Evolutionary conservation across 2,888 invertebrate genomes (phyloP).

Genomic region (Gortyna flavago): DNA sequence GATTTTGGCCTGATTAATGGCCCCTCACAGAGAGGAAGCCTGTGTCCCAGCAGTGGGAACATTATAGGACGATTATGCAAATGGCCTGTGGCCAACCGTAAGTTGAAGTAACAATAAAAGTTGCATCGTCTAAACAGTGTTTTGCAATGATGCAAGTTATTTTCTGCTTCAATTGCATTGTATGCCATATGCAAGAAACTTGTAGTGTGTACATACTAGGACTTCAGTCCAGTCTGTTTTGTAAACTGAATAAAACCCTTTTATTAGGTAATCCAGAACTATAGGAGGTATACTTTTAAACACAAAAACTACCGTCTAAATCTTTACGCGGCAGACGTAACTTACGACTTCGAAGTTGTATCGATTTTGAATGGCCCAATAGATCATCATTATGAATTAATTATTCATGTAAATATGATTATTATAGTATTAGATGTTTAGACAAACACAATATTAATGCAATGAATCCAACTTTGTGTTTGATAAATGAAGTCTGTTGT

Average conservation of each 20-base stretch:
- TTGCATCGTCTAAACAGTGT: neutral
- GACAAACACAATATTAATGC: constrained; percentile 32
- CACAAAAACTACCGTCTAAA: neutral
- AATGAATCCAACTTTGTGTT: constrained; percentile 6
- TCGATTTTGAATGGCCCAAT: constrained; percentile 19
- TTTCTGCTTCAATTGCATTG: neutral
- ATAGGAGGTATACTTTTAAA: neutral
- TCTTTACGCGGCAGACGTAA: neutral
- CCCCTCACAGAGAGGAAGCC: too few relatives aligned
- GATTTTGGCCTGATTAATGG: neutral
- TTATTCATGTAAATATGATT: constrained; percentile 13
- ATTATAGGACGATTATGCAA: neutral
- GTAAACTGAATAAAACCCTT: neutral
- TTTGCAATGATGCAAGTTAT: neutral
- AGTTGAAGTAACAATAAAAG: neutral
- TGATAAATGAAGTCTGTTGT: constrained; percentile 35
- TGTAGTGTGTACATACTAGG: neutral
- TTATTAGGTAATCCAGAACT: neutral
- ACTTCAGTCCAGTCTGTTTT: neutral
- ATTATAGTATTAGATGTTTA: constrained; percentile 33
- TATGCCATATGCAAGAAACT: neutral
- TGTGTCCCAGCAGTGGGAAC: neutral
- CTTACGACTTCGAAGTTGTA: neutral
- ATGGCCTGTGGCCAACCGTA: neutral
- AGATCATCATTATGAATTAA: constrained; percentile 21